Base-by-base conservation (phyloP, 2,797 vertebrate genomes). In the Dallia pectoralis region DNA sequence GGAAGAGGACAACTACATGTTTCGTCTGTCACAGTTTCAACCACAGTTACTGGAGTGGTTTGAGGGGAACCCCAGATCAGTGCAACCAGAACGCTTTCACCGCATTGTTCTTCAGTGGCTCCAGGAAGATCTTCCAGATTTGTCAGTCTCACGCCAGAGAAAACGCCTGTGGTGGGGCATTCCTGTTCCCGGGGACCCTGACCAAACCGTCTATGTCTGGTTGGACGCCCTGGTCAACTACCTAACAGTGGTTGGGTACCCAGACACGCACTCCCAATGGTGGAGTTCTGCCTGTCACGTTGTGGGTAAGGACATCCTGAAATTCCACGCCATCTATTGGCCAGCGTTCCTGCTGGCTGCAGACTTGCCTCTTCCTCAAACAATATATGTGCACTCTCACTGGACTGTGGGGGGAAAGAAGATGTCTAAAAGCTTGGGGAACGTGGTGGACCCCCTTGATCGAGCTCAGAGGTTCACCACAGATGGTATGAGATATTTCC, bases 341-440 rank as follows among this genome's bases (percentile, higher is more conserved):
- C 98, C 98, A 0, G 93, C 96, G 0, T 94, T 99, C 73, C 95
- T 99, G 25, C 83, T 99, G 16, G 97, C 94, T 0, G 95, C 91
- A 0, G 96, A 94, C 11, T 81, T 99, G 79, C 89, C 91, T 0
- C 94, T 94, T 2, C 97, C 97, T 0, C 88, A 81, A 80, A 87
- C 85, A 0, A 93, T 99, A 76, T 84, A 91, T 11, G 97, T 99
- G 44, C 98, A 99, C 77, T 98, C 96, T 4, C 98, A 99, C 82
- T 99, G 97, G 97, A 99, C 96, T 0, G 96, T 96, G 0, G 85
- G 49, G 7, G 96, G 96, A 19, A 96, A 95, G 84, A 99, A 99
- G 90, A 99, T 99, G 97, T 99, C 98, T 19, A 99, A 99, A 84
- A 99, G 97, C 87, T 74, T 97, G 74, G 95, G 96, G 7, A 99